Conservation (phyloP, 2,113 vertebrate species). For the Bubo blakistoni region DNA sequence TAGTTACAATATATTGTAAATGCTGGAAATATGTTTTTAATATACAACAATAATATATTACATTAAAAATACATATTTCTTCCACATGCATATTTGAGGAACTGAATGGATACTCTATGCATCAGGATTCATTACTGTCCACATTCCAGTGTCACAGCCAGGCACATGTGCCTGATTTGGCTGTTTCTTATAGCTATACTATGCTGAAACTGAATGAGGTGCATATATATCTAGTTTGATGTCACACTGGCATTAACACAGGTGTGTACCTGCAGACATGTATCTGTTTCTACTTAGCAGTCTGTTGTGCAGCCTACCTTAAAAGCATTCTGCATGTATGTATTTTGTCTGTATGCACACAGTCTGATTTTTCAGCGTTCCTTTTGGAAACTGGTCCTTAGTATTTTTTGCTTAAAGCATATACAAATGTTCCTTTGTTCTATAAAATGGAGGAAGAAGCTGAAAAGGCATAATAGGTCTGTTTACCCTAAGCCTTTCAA, state of each 20-base stretch:
- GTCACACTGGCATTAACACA: background rate
- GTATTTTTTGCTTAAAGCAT: background rate
- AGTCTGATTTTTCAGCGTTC: background rate
- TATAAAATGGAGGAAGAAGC: background rate
- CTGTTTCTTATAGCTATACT: background rate
- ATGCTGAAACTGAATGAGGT: background rate
- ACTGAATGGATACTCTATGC: background rate
- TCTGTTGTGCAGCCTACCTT: background rate
- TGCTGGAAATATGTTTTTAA: conserved; percentile 7
- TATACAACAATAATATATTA: background rate
- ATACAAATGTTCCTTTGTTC: background rate
- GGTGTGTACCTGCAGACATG: background rate
- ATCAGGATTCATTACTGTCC: background rate
- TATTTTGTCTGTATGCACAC: background rate
- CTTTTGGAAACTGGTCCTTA: background rate
- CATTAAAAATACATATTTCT: conserved; percentile 8
- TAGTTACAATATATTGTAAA: background rate
- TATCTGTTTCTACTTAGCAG: background rate
- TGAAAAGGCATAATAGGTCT: background rate
- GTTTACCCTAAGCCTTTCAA: background rate
- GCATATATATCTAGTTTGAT: background rate
- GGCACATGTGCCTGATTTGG: background rate
- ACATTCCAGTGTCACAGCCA: background rate
- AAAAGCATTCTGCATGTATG: background rate
- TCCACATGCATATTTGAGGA: background rate